Conservation (phyloP, 2,888 invertebrate genomes). For the Cheiracanthium punctorium region DNA sequence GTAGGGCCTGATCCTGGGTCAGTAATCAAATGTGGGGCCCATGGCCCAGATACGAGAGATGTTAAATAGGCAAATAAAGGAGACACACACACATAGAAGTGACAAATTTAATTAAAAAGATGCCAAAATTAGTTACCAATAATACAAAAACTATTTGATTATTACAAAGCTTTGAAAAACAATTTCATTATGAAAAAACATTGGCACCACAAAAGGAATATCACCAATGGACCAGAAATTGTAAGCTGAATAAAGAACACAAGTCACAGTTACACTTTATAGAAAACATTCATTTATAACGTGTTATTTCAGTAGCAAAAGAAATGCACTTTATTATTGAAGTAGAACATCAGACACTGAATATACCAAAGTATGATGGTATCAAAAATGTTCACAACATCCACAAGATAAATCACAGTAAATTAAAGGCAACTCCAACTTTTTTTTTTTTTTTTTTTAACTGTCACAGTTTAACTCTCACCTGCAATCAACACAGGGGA, state of each 20-base stretch:
- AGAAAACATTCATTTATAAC: slow-evolving; percentile 33
- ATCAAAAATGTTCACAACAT: slow-evolving; percentile 51
- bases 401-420: slow-evolving; percentile 63
- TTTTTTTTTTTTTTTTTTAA: too few species aligned
- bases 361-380: slow-evolving; percentile 41
- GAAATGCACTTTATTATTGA: slow-evolving; percentile 34
- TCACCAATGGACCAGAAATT: slow-evolving; percentile 68
- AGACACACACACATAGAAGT: slow-evolving; percentile 30
- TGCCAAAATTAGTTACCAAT: slow-evolving; percentile 64
- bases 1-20: too few species aligned
- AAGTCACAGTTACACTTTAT: slow-evolving; percentile 49
- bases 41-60: too few species aligned
- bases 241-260: slow-evolving; percentile 49
- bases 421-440: slow-evolving; percentile 56
- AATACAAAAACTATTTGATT: slow-evolving; percentile 59
- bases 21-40: too few species aligned
- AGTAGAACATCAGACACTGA: slow-evolving; percentile 38
- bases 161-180: slow-evolving; percentile 66
- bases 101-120: slow-evolving; percentile 68
- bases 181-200: slow-evolving; percentile 55
- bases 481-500: slow-evolving; percentile 43
- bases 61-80: too few species aligned
- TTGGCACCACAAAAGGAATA: slow-evolving; percentile 66
- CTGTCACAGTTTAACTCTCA: slow-evolving; percentile 22
- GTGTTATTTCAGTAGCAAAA: slow-evolving; percentile 50